Evolutionary conservation across 2,113 vertebrate species (phyloP), one percentile per base, ranked within the genome.

Genomic region (Odocoileus hemionus): DNA sequence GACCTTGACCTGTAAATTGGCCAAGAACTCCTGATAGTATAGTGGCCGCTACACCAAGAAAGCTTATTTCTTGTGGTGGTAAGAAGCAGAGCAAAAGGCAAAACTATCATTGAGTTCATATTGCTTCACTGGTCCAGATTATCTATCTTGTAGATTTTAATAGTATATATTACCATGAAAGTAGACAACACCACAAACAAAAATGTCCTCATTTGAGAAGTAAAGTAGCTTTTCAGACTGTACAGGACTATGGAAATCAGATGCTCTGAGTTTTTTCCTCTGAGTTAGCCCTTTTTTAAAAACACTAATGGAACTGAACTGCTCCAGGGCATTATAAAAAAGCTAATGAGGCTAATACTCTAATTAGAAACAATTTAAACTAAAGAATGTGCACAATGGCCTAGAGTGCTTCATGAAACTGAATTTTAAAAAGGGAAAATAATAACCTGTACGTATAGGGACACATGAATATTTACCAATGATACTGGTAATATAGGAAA

Each of bases 311-410:
- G 64, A 93, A 94, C 70, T 70, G 70, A 94, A 85, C 87, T 92
- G 54, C 84, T 92, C 88, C 89, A 87, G 88, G 91, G 74, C 91
- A 96, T 93, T 91, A 95, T 94, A 90, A 95, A 96, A 95, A 92
- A 96, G 57, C 85, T 94, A 93, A 96, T 93, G 86, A 94, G 57
- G 52, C 70, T 94, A 57, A 95, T 84, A 85, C 47, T 92, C 93
- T 95, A 85, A 97, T 96, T 95, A 92, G 96, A 95, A 96, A 88
- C 52, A 91, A 94, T 94, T 76, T 94, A 58, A 95, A 94, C 45
- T 90, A 64, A 76, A 45, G 79, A 95, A 60, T 60, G 55, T 58
- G 92, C 61, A 64, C 74, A 82, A 52, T 64, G 64, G 54, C 89
- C 91, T 58, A 92, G 45, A 92, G 74, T 39, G 21, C 91, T 96